Base-by-base conservation (phyloP, 2,797 vertebrate genomes). In the Rhabdophis nuchalis region DNA sequence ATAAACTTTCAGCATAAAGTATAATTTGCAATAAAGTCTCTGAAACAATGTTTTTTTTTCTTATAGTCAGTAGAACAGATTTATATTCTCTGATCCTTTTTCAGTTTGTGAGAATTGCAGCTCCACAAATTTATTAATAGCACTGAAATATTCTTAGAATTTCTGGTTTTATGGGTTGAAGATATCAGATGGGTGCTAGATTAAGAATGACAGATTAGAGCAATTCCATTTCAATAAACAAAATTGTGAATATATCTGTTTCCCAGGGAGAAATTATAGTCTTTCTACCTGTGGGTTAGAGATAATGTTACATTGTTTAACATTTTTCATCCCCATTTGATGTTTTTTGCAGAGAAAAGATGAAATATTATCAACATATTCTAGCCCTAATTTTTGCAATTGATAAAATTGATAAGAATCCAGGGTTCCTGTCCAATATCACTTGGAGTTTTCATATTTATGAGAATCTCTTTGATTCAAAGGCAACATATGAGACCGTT, bases 341-440 rank as follows among this genome's bases (percentile, higher is more conserved):
- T 36, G 16, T 9, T 92, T 72, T 25, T 85, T 92, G 41, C 91
- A 92, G 91, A 1, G 3, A 36, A 23, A 85, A 85, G 11, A 6
- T 92, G 11, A 85, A 60, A 85, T 2, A 85, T 53, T 85, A 85
- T 27, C 87, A 92, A 14, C 56, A 89, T 60, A 32, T n/a, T 11
- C 29, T 92, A 2, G 46, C 91, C 7, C 6, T 92, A 41, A 5
- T 85, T 18, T 88, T 92, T 92, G 87, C 87, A 23, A 36, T 85
- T n/a, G 18, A 89, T 54, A 87, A 92, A 58, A 92, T 92, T n/a
- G 61, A 85, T 23, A 77, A 54, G 12, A 92, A 85, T 82, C 46
- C 61, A 41, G 16, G 12, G 0, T 57, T 92, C 50, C 20, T 92
- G 32, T 27, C 56, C 57, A 92, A 92, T 27, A 29, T n/a, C 13